Percentiles rank a stretch among this genome's conserved stretches.
These are phyloP conservation scores for Neodiprion lecontei DNA, from an alignment of 1,140 invertebrate genomes.

Conservation along the genomic window DNA sequence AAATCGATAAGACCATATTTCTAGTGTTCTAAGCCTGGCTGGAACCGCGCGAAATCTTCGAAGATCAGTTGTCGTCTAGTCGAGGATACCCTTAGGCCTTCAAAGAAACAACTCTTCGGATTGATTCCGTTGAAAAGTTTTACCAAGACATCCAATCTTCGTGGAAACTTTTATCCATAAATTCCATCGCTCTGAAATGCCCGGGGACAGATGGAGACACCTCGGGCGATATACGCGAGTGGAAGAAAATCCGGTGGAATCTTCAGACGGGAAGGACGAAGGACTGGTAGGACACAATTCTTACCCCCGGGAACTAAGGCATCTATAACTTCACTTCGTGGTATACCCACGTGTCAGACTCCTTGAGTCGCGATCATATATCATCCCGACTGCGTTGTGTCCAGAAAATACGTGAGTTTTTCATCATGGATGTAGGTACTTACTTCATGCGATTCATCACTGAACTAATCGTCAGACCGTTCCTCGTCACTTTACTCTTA, in stretches of 20 bases:
- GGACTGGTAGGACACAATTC: not conserved
- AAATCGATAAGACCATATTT: too few species aligned
- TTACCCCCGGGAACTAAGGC: not conserved
- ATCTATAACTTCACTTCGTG: not conserved
- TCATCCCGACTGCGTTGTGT: not conserved
- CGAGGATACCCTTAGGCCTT: not conserved
- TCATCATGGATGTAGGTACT: too few species aligned
- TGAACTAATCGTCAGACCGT: too few species aligned
- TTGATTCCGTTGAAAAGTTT: constrained; percentile 2
- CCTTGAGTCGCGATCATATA: not conserved
- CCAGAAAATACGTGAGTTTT: not conserved
- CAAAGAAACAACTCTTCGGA: not conserved
- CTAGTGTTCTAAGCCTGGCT: too few species aligned
- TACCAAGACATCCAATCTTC: not conserved
- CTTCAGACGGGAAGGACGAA: not conserved
- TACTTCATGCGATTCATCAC: too few species aligned
- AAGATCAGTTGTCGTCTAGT: not conserved
- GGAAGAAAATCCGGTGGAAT: not conserved
- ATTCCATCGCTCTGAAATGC: constrained; percentile 2
- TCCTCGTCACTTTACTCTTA: too few species aligned
- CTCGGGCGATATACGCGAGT: not conserved
- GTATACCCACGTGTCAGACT: not conserved
- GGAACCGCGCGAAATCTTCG: not conserved
- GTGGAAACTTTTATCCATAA: not conserved
- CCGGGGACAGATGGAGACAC: not conserved